Conservation (phyloP, 2,113 vertebrate genomes). For the Festucalex cinctus region DNA sequence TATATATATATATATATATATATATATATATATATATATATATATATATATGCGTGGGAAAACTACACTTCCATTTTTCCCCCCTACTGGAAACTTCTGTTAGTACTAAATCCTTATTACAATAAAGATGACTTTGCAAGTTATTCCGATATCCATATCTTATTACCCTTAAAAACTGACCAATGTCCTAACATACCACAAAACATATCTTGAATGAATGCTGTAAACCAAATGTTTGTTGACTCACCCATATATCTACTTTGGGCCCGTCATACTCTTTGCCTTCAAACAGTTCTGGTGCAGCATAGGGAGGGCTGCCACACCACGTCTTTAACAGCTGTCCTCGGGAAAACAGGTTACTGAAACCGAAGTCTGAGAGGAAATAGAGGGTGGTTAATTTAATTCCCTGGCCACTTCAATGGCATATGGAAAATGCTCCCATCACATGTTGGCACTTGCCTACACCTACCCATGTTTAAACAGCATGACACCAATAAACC, state of each 20-base stretch:
- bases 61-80: neutral
- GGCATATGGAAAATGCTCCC: constrained; percentile 15
- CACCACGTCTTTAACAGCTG: constrained; percentile 98
- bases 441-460: constrained; percentile 22
- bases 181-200: neutral
- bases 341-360: constrained; percentile 93
- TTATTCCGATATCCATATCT: neutral
- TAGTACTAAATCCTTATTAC: neutral
- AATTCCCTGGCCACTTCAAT: neutral
- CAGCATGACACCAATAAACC: constrained; percentile 20
- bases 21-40: too few relatives aligned
- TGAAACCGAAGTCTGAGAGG: constrained; percentile 91
- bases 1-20: too few relatives aligned
- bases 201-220: neutral
- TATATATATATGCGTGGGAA: too few relatives aligned
- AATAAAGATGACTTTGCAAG: too few relatives aligned
- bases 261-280: constrained; percentile 98
- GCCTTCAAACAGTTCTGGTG: constrained; percentile 95
- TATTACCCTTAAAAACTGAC: neutral
- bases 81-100: neutral
- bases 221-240: neutral
- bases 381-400: constrained; percentile 10
- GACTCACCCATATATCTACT: constrained; percentile 96
- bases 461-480: constrained; percentile 12
- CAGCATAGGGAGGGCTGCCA: constrained; percentile 94